Evolutionary conservation across 2,113 vertebrate species (phyloP).

Genomic region (Psittacula cyanocephala): DNA sequence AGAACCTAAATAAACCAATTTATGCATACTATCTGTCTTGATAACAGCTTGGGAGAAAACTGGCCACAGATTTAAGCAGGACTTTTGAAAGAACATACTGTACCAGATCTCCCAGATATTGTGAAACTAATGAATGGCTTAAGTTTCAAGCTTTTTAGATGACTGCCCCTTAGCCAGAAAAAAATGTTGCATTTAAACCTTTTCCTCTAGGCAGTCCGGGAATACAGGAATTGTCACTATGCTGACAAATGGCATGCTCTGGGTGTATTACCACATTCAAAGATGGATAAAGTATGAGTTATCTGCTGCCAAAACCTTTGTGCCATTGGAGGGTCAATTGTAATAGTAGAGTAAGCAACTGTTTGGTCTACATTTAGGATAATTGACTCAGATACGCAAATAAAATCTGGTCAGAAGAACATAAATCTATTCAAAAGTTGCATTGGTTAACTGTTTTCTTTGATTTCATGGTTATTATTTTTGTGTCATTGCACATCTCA

Average conservation of each 20-base stretch:
- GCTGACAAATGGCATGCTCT: conserved; percentile 36
- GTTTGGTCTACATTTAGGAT: not conserved
- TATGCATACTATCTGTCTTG: not conserved
- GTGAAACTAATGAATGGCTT: conserved; percentile 67
- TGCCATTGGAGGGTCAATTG: not conserved
- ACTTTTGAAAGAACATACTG: conserved; percentile 52
- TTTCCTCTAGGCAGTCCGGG: conserved; percentile 64
- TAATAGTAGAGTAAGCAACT: not conserved
- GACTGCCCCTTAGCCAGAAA: conserved; percentile 56
- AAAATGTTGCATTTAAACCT: conserved; percentile 62
- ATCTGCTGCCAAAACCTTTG: conserved; percentile 34
- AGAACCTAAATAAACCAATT: conserved; percentile 10
- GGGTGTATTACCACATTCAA: conserved; percentile 31
- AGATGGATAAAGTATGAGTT: not conserved
- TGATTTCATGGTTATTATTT: not conserved
- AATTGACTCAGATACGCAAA: not conserved
- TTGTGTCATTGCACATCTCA: not conserved
- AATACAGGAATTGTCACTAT: conserved; percentile 57
- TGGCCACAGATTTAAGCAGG: conserved; percentile 35
- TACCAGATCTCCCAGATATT: conserved; percentile 65
- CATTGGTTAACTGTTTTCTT: not conserved
- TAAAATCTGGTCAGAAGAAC: not conserved
- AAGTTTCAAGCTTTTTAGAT: conserved; percentile 51
- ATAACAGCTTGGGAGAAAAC: not conserved
- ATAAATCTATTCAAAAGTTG: conserved; percentile 2